phyloP scores from a whole-genome alignment of 1,140 invertebrate genomes.

The Drosophila watanabei region DNA sequence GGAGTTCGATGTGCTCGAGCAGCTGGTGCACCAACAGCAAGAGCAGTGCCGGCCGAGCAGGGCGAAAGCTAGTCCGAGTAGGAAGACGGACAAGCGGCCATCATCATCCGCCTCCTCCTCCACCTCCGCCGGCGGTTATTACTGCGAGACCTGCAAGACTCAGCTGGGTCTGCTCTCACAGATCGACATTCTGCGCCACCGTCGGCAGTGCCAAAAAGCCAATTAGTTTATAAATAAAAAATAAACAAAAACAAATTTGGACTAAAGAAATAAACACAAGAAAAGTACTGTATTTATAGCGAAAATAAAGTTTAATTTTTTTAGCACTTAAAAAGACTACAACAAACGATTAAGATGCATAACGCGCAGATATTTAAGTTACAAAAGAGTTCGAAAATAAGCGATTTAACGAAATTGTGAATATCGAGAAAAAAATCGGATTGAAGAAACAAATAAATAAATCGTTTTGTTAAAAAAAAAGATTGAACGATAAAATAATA shows the following conservation, averaged over 20 bases:
- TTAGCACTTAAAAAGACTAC: no score
- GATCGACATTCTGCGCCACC: slow-evolving; percentile 92
- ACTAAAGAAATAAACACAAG: neutral
- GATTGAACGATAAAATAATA: no score
- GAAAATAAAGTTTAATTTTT: neutral
- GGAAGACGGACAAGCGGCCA: neutral
- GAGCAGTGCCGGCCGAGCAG: slow-evolving; percentile 27
- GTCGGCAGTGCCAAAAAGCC: slow-evolving; percentile 86
- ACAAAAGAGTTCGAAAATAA: no score
- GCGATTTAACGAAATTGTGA: no score
- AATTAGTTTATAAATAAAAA: neutral
- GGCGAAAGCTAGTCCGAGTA: slow-evolving; percentile 73
- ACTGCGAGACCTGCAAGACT: slow-evolving; percentile 90
- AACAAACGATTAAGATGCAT: no score
- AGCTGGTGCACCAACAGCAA: slow-evolving; percentile 84
- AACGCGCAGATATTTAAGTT: no score
- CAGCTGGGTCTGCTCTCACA: slow-evolving; percentile 89
- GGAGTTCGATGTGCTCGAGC: slow-evolving; percentile 87
- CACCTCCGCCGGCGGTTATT: slow-evolving; percentile 85
- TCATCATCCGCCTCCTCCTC: neutral
- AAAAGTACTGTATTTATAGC: neutral
- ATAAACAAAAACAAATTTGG: no score
- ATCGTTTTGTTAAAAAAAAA: no score
- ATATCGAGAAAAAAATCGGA: no score
- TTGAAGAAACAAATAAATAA: no score